Conservation (phyloP, 2,797 vertebrate species). For the Vipera latastei region DNA sequence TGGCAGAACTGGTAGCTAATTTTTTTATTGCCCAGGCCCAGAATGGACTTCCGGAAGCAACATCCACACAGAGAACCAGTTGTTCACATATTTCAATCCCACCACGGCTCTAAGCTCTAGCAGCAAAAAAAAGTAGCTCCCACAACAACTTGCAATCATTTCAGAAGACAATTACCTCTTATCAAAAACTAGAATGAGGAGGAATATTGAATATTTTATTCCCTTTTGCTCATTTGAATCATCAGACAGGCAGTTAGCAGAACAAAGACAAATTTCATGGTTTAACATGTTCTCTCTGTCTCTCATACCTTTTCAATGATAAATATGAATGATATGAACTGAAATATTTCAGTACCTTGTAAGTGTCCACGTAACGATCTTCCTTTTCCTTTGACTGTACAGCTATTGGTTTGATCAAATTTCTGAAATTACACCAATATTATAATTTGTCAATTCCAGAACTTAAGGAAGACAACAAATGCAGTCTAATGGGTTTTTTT, state of each 20-base stretch:
- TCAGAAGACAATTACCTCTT: not conserved
- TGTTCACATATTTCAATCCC: too few relatives aligned
- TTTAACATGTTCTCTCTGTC: not conserved
- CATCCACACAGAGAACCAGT: too few relatives aligned
- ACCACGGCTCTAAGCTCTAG: not conserved
- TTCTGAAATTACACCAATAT: slow-evolving; percentile 73
- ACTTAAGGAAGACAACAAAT: slow-evolving; percentile 10
- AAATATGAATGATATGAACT: not conserved
- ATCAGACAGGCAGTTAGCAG: not conserved
- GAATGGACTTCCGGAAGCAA: too few relatives aligned
- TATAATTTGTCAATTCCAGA: slow-evolving; percentile 26
- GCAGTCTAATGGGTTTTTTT: not conserved
- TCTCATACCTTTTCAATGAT: not conserved
- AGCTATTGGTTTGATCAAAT: slow-evolving; percentile 92
- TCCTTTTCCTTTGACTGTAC: slow-evolving; percentile 99
- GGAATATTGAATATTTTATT: not conserved
- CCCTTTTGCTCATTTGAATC: not conserved
- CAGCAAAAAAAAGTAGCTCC: not conserved
- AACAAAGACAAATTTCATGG: not conserved
- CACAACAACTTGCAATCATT: not conserved
- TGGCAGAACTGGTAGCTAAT: too few relatives aligned
- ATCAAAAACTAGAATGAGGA: not conserved
- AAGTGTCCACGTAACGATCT: slow-evolving; percentile 96
- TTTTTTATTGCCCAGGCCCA: too few relatives aligned
- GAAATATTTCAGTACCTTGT: slow-evolving; percentile 76